Conservation (phyloP, 1,140 invertebrate genomes). For the Drosophila sproati region DNA sequence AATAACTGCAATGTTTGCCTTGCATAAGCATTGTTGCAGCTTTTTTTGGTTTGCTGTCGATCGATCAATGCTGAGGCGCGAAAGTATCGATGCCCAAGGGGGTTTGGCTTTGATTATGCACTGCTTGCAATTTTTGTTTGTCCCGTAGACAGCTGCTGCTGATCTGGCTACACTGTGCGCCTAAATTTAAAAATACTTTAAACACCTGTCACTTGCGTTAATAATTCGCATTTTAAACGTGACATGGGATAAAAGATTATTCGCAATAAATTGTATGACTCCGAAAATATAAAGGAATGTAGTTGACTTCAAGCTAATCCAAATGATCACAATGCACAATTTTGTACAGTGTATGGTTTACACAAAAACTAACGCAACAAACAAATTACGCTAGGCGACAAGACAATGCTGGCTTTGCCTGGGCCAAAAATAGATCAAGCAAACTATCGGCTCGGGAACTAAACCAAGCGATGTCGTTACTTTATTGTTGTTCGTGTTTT, state of each 20-base stretch:
- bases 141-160: slow-evolving; percentile 1
- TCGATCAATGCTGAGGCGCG: not conserved
- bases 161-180: not conserved
- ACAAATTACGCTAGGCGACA: slow-evolving; percentile 80
- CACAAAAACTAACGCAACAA: slow-evolving; percentile 69
- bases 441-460: slow-evolving; percentile 63
- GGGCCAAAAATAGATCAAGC: slow-evolving; percentile 74
- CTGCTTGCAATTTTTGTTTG: slow-evolving; percentile 28
- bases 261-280: not conserved
- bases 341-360: slow-evolving; percentile 58
- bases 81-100: slow-evolving; percentile 30
- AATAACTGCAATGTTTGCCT: slow-evolving; percentile 51
- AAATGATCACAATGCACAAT: not conserved
- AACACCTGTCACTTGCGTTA: not conserved
- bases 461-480: slow-evolving; percentile 36
- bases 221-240: too few species aligned
- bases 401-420: slow-evolving; percentile 58
- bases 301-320: not conserved
- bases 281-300: not conserved
- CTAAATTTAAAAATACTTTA: not conserved
- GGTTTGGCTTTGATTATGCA: slow-evolving; percentile 12
- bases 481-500: slow-evolving; percentile 17
- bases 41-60: slow-evolving; percentile 42
- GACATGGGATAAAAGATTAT: too few species aligned
- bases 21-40: slow-evolving; percentile 62